These are phyloP conservation scores for Chionodraco myersi DNA, from an alignment of 2,113 vertebrate species.

Conservation along the genomic window DNA sequence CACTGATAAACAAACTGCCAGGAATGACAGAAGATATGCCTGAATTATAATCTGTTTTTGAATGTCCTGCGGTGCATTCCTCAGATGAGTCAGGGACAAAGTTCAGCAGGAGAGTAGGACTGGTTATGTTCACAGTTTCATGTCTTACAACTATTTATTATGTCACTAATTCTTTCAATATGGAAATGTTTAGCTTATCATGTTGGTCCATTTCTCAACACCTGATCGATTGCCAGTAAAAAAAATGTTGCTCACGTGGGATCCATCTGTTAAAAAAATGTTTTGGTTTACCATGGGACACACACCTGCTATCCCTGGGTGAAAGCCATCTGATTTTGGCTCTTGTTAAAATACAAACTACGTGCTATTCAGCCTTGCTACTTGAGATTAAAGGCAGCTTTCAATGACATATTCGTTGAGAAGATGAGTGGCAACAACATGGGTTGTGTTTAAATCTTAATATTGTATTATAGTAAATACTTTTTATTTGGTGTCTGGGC, in stretches of 20 bases:
- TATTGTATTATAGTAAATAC: too few species aligned
- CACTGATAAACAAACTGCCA: constrained; percentile 25
- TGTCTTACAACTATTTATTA: background rate
- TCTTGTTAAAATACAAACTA: background rate
- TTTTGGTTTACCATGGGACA: too few species aligned
- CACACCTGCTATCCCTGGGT: background rate
- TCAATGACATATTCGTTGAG: background rate
- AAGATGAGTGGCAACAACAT: background rate
- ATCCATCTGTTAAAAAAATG: too few species aligned
- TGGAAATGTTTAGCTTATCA: too few species aligned
- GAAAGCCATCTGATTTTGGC: too few species aligned
- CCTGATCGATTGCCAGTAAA: background rate
- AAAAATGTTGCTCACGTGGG: too few species aligned
- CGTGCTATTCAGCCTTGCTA: background rate
- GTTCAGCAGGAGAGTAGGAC: background rate
- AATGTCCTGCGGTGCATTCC: constrained; percentile 42
- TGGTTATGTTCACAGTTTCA: background rate
- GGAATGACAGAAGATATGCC: constrained; percentile 6
- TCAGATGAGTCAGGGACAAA: background rate
- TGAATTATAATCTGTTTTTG: constrained; percentile 49
- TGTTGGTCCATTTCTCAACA: too few species aligned
- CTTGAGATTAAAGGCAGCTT: too few species aligned
- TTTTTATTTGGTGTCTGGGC: too few species aligned
- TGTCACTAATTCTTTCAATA: too few species aligned
- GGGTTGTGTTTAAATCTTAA: background rate